phyloP scores from a whole-genome alignment of 2,797 vertebrate genomes.

The Poecilia velifera region DNA sequence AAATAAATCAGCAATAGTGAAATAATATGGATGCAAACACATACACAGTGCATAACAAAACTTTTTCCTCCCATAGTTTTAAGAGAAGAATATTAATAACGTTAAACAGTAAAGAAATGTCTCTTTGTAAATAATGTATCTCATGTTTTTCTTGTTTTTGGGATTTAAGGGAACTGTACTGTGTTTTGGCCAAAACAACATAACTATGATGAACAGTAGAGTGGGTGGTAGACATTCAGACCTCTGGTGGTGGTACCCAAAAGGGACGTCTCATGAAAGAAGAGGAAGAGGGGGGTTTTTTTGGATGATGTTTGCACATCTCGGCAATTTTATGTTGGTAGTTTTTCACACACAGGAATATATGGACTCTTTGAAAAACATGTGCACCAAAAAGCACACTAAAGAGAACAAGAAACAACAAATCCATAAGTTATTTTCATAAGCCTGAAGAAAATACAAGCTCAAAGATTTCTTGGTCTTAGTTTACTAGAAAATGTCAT shows the following conservation, averaged over 20 bases:
- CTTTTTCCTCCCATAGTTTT: neutral
- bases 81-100: neutral
- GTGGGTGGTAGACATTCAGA: neutral
- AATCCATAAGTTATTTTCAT: neutral
- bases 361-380: neutral
- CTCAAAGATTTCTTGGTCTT: neutral
- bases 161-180: neutral
- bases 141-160: neutral
- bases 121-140: neutral
- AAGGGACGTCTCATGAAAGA: conserved; percentile 20
- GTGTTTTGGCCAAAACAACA: neutral
- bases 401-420: neutral
- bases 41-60: neutral
- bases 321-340: conserved; percentile 1
- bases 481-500: neutral
- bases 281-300: neutral
- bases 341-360: conserved; percentile 12
- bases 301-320: neutral
- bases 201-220: neutral
- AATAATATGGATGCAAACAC: neutral
- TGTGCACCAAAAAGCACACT: neutral
- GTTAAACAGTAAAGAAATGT: neutral
- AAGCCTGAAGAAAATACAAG: neutral
- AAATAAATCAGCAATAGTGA: neutral
- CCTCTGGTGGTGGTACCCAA: conserved; percentile 6